Evolutionary conservation across 2,797 vertebrate genomes (phyloP).

Genomic region (Stomatorhinus walkeri): DNA sequence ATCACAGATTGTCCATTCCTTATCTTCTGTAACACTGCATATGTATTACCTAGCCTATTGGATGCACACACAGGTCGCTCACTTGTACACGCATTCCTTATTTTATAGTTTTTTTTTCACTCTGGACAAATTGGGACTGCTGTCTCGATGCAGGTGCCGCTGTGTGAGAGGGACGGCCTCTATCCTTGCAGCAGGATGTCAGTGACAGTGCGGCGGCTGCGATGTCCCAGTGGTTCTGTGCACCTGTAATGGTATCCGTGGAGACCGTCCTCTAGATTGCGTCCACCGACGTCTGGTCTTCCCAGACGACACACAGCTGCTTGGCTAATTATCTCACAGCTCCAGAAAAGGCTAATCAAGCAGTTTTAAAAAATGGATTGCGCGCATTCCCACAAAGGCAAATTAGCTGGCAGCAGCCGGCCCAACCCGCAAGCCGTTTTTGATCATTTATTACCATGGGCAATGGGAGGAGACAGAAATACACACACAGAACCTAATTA

Average conservation of each 20-base stretch:
- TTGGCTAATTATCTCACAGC: constrained; percentile 60
- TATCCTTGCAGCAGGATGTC: constrained; percentile 37
- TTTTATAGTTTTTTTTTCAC: neutral
- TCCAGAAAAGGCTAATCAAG: constrained; percentile 64
- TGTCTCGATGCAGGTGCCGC: constrained; percentile 14
- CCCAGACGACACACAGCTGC: constrained; percentile 63
- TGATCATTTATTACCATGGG: constrained; percentile 24
- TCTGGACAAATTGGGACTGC: neutral
- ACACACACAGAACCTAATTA: constrained; percentile 5
- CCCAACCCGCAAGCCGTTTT: constrained; percentile 40
- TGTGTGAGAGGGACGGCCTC: constrained; percentile 24
- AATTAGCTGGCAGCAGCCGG: constrained; percentile 11
- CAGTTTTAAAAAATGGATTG: constrained; percentile 43
- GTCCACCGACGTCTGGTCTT: constrained; percentile 43
- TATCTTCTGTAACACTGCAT: neutral
- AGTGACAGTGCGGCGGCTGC: constrained; percentile 43
- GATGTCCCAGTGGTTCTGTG: constrained; percentile 37
- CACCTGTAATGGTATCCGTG: constrained; percentile 49
- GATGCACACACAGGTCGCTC: neutral
- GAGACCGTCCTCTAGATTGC: constrained; percentile 35
- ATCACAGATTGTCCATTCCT: neutral
- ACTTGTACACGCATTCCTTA: neutral
- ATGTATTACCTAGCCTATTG: neutral
- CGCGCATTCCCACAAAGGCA: constrained; percentile 56
- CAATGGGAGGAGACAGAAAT: constrained; percentile 31